These are phyloP conservation scores for Xyliphius kryptos DNA, from an alignment of 2,113 vertebrate species.

Conservation along the genomic window DNA sequence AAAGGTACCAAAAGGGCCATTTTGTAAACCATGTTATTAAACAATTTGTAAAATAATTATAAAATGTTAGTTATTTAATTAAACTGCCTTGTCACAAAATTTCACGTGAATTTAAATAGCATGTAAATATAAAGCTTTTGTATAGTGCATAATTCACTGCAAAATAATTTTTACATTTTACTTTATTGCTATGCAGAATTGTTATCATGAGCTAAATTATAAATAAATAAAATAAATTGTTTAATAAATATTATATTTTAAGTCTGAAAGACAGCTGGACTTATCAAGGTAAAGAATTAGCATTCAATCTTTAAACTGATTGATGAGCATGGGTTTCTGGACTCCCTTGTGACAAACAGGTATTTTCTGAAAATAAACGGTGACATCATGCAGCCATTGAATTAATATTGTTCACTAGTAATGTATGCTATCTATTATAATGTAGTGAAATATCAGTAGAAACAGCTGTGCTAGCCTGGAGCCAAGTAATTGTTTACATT, in stretches of 20 bases:
- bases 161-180: no score
- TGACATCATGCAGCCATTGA: conserved; percentile 33
- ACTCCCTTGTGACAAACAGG: conserved; percentile 32
- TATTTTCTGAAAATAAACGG: conserved; percentile 41
- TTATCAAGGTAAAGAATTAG: conserved; percentile 34
- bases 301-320: conserved; percentile 33
- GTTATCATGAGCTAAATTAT: no score
- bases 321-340: conserved; percentile 38
- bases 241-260: no score
- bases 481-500: conserved; percentile 27
- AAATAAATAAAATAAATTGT: no score
- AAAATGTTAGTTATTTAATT: no score
- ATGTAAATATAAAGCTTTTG: no score
- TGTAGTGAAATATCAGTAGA: conserved; percentile 10
- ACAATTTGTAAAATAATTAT: conserved; percentile 31
- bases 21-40: conserved; percentile 15
- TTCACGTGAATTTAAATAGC: no score
- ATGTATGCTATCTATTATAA: conserved; percentile 22
- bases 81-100: no score
- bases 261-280: conserved; percentile 20
- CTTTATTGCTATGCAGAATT: no score
- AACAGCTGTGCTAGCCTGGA: conserved; percentile 19
- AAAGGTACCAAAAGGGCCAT: conserved; percentile 18
- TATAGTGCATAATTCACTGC: no score
- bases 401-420: conserved; percentile 18